These are phyloP conservation scores for Anguilla pacifica DNA, from an alignment of 2,797 vertebrate species.

Conservation along the genomic window DNA sequence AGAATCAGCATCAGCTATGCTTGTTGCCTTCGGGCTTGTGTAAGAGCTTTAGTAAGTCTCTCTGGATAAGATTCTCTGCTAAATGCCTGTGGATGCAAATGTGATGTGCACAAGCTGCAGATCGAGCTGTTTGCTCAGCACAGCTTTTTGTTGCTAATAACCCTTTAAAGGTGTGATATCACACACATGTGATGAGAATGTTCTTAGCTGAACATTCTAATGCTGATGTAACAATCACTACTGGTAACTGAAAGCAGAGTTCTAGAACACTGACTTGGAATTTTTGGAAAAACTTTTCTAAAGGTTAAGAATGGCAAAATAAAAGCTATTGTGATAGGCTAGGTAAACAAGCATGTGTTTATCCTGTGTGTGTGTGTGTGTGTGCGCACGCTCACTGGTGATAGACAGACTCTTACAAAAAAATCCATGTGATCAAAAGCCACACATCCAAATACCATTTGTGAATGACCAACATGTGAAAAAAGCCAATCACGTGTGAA, in stretches of 20 bases:
- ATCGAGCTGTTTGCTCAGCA: not conserved
- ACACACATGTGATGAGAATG: too few species aligned
- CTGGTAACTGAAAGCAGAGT: too few species aligned
- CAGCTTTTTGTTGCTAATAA: not conserved
- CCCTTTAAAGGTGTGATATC: too few species aligned
- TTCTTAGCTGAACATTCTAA: too few species aligned
- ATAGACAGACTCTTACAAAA: too few species aligned
- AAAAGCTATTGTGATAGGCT: not conserved
- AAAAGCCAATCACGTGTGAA: too few species aligned
- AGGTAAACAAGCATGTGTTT: not conserved
- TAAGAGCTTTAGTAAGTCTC: not conserved
- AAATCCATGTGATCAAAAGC: not conserved
- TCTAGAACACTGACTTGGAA: too few species aligned
- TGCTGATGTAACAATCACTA: too few species aligned
- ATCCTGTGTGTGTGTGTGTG: not conserved
- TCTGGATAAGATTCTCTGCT: not conserved
- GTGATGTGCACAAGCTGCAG: not conserved
- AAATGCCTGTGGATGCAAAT: not conserved
- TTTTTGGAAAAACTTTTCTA: too few species aligned
- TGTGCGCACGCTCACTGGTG: too few species aligned
- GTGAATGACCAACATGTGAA: too few species aligned
- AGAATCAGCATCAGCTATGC: not conserved
- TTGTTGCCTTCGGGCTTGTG: not conserved
- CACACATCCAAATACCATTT: not conserved
- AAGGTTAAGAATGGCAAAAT: not conserved